Conservation (phyloP, 2,113 vertebrate species). For the Platysteira castanea region DNA sequence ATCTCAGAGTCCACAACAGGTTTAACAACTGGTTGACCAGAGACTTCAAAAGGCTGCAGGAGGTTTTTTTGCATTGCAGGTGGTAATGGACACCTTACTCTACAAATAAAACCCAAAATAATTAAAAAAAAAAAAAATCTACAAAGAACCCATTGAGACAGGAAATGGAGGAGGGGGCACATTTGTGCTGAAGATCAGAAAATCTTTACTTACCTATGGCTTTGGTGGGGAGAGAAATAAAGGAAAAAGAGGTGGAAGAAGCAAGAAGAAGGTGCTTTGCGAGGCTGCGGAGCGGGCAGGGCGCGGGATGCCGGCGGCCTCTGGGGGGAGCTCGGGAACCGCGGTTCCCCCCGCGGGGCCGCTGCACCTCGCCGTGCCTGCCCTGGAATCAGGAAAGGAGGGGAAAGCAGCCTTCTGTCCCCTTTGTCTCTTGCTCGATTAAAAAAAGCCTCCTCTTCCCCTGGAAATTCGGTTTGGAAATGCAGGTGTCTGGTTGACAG, state of each 20-base stretch:
- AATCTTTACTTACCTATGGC: background rate
- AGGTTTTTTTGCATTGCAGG: background rate
- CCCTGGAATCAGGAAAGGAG: background rate
- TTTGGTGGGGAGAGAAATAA: background rate
- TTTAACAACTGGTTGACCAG: background rate
- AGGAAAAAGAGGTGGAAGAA: background rate
- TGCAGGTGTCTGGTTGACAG: background rate
- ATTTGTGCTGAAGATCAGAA: background rate
- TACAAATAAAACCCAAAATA: background rate
- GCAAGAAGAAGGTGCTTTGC: background rate
- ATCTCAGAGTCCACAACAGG: background rate
- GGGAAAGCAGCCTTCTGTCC: background rate
- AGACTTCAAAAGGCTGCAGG: no score
- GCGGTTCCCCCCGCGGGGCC: background rate
- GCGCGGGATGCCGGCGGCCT: background rate
- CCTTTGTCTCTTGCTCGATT: background rate
- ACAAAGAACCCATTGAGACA: background rate
- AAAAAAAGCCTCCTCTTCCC: background rate
- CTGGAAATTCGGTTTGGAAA: background rate
- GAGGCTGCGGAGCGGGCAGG: background rate
- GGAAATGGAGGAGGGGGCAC: accelerated
- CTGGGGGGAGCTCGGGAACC: constrained; percentile 62
- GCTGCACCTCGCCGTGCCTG: background rate
- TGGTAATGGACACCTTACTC: background rate
- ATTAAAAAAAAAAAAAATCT: background rate